phyloP scores from a whole-genome alignment of 2,888 invertebrate species.

The Lamproptera curius region DNA sequence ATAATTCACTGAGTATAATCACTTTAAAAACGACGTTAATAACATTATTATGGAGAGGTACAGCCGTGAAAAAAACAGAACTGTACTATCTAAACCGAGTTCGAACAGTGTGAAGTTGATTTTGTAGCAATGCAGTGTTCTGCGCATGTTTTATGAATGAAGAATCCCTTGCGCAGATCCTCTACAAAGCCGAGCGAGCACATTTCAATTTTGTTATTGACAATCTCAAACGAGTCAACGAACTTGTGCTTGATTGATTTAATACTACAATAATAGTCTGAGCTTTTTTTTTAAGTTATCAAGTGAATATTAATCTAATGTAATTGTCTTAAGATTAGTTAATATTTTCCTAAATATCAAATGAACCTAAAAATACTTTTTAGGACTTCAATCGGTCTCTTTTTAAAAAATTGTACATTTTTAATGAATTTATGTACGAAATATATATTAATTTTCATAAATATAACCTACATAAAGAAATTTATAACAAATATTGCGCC shows the following conservation, averaged over 20 bases:
- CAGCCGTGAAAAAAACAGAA: slow-evolving; percentile 44
- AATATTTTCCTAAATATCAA: no score
- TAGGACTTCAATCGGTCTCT: no score
- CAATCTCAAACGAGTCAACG: slow-evolving; percentile 58
- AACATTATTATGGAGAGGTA: slow-evolving; percentile 40
- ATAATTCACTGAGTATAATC: slow-evolving; percentile 31
- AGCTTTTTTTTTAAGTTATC: no score
- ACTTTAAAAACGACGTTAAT: slow-evolving; percentile 33
- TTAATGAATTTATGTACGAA: no score
- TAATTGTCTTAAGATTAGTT: no score
- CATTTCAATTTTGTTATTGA: slow-evolving; percentile 64
- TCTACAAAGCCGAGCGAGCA: slow-evolving; percentile 37
- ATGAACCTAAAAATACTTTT: no score
- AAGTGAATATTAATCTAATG: no score
- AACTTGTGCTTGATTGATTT: slow-evolving; percentile 37
- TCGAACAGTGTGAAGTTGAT: slow-evolving; percentile 58
- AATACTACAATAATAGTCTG: no score
- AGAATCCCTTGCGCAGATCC: slow-evolving; percentile 60
- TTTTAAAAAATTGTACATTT: no score
- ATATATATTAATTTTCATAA: no score
- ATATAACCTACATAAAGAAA: no score
- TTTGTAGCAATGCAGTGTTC: slow-evolving; percentile 73
- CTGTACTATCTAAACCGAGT: slow-evolving; percentile 47
- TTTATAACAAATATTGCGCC: no score
- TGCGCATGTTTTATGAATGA: slow-evolving; percentile 65